Percentiles rank a stretch among this genome's conserved stretches.
Conservation (phyloP, 2,888 invertebrate species). For the Meiosimyza platycephala region DNA sequence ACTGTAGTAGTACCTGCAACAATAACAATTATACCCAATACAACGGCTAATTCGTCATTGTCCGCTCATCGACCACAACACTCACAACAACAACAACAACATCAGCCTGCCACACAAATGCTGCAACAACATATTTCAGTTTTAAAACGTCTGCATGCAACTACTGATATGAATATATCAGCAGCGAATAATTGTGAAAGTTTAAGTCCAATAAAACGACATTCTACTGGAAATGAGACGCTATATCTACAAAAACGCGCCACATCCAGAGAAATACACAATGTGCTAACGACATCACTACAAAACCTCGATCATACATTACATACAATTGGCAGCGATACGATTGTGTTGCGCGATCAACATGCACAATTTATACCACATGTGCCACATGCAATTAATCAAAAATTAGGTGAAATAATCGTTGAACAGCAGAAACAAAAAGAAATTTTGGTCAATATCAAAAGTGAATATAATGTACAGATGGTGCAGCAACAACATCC, state of each 20-base stretch:
- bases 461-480: constrained; percentile 59
- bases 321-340: constrained; percentile 54
- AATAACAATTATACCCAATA: too few species aligned
- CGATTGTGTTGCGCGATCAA: constrained; percentile 56
- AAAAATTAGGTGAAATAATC: constrained; percentile 61
- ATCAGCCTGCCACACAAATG: neutral
- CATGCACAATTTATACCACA: constrained; percentile 46
- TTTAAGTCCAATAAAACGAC: constrained; percentile 19
- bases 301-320: constrained; percentile 58
- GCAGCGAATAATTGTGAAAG: neutral
- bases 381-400: constrained; percentile 47
- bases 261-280: constrained; percentile 49
- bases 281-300: constrained; percentile 58
- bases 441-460: constrained; percentile 61
- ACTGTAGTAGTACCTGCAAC: too few species aligned
- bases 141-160: constrained; percentile 43
- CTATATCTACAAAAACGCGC: constrained; percentile 20
- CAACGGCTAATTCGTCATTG: neutral
- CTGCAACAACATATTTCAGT: constrained; percentile 39
- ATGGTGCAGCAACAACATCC: constrained; percentile 41
- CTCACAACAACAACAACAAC: neutral
- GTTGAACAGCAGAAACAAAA: constrained; percentile 62
- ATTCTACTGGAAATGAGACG: neutral
- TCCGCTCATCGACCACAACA: neutral
- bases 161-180: neutral